phyloP scores from a whole-genome alignment of 2,113 vertebrate genomes.

The Entomyzon cyanotis region DNA sequence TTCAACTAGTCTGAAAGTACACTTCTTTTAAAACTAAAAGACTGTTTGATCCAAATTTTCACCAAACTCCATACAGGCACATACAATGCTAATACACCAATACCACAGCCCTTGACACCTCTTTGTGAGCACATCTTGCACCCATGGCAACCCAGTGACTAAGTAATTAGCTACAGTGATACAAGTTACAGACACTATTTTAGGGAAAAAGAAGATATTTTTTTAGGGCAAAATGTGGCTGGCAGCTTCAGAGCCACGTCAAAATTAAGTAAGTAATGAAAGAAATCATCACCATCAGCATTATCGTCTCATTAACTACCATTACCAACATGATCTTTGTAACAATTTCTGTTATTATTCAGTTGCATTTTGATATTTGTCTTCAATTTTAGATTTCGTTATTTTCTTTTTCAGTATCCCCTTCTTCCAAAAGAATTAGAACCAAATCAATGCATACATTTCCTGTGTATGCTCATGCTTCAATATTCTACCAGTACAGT shows the following conservation, averaged over 20 bases:
- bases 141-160: not conserved
- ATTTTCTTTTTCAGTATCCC: not conserved
- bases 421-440: not conserved
- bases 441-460: not conserved
- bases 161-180: not conserved
- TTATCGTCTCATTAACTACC: not conserved
- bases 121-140: not conserved
- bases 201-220: not conserved
- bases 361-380: not conserved
- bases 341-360: not conserved
- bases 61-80: not conserved
- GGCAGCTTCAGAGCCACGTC: not conserved
- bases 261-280: not conserved
- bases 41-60: not conserved
- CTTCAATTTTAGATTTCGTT: not conserved
- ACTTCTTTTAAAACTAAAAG: not conserved
- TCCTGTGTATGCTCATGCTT: not conserved
- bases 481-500: not conserved
- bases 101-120: not conserved
- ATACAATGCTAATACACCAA: not conserved
- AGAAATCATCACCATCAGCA: not conserved
- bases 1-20: not conserved
- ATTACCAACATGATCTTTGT: not conserved
- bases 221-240: not conserved
- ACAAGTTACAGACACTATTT: not conserved